Base-by-base conservation (phyloP, 2,888 invertebrate species). In the Parnassius apollo region DNA sequence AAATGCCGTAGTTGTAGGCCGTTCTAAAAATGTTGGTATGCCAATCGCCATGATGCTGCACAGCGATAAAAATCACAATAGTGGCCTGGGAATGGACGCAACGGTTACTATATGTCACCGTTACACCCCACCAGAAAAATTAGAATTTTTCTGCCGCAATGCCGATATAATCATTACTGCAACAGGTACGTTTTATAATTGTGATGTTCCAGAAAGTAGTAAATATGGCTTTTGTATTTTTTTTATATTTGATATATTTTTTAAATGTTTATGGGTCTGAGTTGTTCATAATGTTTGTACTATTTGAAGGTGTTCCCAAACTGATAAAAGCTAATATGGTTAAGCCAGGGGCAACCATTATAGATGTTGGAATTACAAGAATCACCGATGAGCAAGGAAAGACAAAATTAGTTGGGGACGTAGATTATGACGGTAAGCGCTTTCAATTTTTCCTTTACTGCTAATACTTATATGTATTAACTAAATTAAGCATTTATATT, bases 1-100 rank as follows among this genome's bases (percentile, higher is more conserved):
- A 74, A 97, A 96, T 81, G 96, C 96, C 7, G 97, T 98, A 0
- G 95, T 98, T 0, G 95, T 97, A 69, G 98, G 98, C 1, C 93
- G 98, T 60, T 98, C 98, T 0, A 98, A 98, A 83, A 97, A 98
- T 84, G 97, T 98, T 25, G 97, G 98, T 0, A 93, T 98, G 90
- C 98, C 98, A 0, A 95, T 98, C 64, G 96, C 97, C 0, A 94
- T 98, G 92, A 88, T 98, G 73, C 85, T 98, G 58, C 96, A 96
- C 78, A 94, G 96, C 2, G 96, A 97, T 85, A 93, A 93, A 45
- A 83, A 83, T 7, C 94, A 94, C 76, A 95, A 96, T 78, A 95
- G 93, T 53, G 86, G 89, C 0, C 88, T 94, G 54, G 96, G 95
- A 0, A 91, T 96, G 91, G 97, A 98, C 78, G 96, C 97, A 13